These are phyloP conservation scores for Pammene fasciana DNA, from an alignment of 2,888 invertebrate genomes.

Conservation along the genomic window DNA sequence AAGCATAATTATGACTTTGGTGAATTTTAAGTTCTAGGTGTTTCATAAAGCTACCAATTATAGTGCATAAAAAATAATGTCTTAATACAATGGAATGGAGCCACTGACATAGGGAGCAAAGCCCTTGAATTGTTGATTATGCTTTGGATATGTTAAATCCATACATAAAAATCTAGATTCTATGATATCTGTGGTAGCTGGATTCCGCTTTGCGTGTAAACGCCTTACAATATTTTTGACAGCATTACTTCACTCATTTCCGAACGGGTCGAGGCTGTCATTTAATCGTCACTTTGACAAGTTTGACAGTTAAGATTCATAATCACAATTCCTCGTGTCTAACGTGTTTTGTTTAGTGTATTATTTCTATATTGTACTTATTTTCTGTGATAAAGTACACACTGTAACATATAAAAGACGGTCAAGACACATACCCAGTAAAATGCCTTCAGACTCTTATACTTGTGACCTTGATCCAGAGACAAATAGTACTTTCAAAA, in stretches of 20 bases:
- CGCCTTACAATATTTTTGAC: too few relatives aligned
- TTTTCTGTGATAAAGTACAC: not conserved
- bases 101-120: too few relatives aligned
- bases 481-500: constrained; percentile 67
- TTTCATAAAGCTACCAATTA: not conserved
- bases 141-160: too few relatives aligned
- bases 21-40: not conserved
- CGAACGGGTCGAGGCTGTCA: constrained; percentile 1
- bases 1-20: too few relatives aligned
- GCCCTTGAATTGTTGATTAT: too few relatives aligned
- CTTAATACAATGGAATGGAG: too few relatives aligned
- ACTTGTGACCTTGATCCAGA: constrained; percentile 71
- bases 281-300: not conserved
- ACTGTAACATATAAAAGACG: not conserved
- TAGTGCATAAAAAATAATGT: too few relatives aligned
- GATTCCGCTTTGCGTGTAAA: too few relatives aligned
- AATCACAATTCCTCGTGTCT: constrained; percentile 16
- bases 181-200: too few relatives aligned
- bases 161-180: too few relatives aligned
- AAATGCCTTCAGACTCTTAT: constrained; percentile 57
- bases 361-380: not conserved
- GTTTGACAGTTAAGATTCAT: not conserved
- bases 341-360: not conserved
- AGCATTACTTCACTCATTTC: not conserved
- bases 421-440: constrained; percentile 29